Evolutionary conservation across 2,888 invertebrate species (phyloP).

Genomic region (Eupithecia inturbata): DNA sequence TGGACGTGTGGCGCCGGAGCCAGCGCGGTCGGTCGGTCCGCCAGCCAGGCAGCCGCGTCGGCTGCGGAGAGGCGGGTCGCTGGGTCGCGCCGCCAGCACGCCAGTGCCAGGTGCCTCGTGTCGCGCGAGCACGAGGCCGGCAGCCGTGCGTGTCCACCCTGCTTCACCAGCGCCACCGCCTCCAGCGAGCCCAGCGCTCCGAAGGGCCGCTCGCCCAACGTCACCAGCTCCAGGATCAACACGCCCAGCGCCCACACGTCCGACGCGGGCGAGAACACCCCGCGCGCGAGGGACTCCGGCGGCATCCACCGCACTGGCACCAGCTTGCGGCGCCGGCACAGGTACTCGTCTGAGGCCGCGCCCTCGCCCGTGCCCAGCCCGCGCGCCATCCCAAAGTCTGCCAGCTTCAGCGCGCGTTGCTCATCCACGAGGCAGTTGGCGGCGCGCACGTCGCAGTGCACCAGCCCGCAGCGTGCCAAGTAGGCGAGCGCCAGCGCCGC

Average conservation of each 20-base stretch:
- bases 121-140: slow-evolving; percentile 80
- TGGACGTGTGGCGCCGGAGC: slow-evolving; percentile 47
- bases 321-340: slow-evolving; percentile 91
- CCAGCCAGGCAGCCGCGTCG: slow-evolving; percentile 92
- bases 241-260: slow-evolving; percentile 96
- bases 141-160: slow-evolving; percentile 86
- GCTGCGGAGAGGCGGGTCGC: slow-evolving; percentile 81
- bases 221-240: slow-evolving; percentile 91
- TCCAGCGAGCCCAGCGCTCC: slow-evolving; percentile 89
- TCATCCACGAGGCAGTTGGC: slow-evolving; percentile 91
- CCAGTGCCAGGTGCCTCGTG: slow-evolving; percentile 84
- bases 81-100: slow-evolving; percentile 88
- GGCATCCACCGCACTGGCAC: slow-evolving; percentile 96
- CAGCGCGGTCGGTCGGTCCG: slow-evolving; percentile 85
- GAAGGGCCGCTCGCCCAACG: slow-evolving; percentile 95
- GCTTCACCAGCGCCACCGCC: slow-evolving; percentile 84
- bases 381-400: slow-evolving; percentile 96
- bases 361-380: slow-evolving; percentile 83
- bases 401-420: slow-evolving; percentile 88
- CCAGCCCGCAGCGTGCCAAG: slow-evolving; percentile 89
- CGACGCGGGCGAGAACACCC: slow-evolving; percentile 91
- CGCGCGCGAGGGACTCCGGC: slow-evolving; percentile 91
- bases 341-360: slow-evolving; percentile 90
- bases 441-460: slow-evolving; percentile 93
- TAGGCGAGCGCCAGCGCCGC: slow-evolving; percentile 78